A percentile compares a stretch with the other conserved stretches of the same genome.
Conservation (phyloP, 1,140 invertebrate species). For the Drosophila willistoni region DNA sequence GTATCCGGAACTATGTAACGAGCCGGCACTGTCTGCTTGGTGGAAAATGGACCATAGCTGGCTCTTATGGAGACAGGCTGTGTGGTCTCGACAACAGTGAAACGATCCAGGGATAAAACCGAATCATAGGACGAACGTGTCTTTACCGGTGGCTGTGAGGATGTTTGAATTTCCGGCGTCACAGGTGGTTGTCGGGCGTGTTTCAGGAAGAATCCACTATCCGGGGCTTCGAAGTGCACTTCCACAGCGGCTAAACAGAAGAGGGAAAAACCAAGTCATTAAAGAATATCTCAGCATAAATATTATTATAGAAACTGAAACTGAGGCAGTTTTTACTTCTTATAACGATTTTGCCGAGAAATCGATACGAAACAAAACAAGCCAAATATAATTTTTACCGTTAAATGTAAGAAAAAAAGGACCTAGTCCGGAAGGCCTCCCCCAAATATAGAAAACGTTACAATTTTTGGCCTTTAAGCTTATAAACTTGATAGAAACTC, state of each 20-base stretch:
- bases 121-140: constrained; percentile 84
- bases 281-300: not conserved
- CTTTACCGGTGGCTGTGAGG: constrained; percentile 61
- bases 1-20: constrained; percentile 93
- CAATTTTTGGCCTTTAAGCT: not conserved
- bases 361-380: not conserved
- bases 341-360: not conserved
- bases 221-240: constrained; percentile 94
- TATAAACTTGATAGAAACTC: not conserved
- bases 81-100: constrained; percentile 94
- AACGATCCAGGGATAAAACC: constrained; percentile 89
- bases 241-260: constrained; percentile 85
- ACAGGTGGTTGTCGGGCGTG: constrained; percentile 87
- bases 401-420: not conserved
- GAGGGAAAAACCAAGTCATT: not conserved
- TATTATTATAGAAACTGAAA: not conserved
- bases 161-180: constrained; percentile 75
- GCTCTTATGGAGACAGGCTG: constrained; percentile 93
- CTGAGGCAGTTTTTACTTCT: not conserved
- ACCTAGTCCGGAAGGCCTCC: not conserved
- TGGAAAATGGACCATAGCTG: constrained; percentile 95
- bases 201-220: constrained; percentile 94
- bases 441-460: not conserved
- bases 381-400: not conserved
- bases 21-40: constrained; percentile 96